phyloP scores from a whole-genome alignment of 1,140 invertebrate genomes.

The Halotydeus destructor region DNA sequence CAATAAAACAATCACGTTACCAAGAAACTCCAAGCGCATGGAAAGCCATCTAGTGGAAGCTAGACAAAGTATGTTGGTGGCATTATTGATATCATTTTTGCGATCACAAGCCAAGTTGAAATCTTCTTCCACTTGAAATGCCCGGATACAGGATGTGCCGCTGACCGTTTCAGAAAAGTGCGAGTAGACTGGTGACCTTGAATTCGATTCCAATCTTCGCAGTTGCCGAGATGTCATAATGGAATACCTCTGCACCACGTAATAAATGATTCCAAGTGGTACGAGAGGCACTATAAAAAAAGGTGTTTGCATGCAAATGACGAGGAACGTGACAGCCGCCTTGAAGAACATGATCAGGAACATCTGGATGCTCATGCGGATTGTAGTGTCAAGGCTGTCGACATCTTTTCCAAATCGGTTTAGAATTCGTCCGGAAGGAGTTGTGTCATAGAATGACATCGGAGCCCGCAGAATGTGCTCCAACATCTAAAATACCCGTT shows the following conservation, averaged over 20 bases:
- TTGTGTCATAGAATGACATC: slow-evolving; percentile 39
- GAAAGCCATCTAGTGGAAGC: slow-evolving; percentile 43
- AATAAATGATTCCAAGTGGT: slow-evolving; percentile 65
- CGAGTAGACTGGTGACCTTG: slow-evolving; percentile 31
- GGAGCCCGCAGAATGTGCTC: slow-evolving; percentile 41
- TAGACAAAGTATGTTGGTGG: slow-evolving; percentile 28
- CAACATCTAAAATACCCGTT: slow-evolving; percentile 39
- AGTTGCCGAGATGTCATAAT: slow-evolving; percentile 30
- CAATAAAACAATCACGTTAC: slow-evolving; percentile 28
- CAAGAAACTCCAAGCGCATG: slow-evolving; percentile 38
- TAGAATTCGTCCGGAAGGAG: slow-evolving; percentile 37
- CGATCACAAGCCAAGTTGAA: slow-evolving; percentile 57
- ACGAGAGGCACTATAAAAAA: slow-evolving; percentile 64
- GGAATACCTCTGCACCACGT: slow-evolving; percentile 30
- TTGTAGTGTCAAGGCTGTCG: slow-evolving; percentile 41
- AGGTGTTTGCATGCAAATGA: slow-evolving; percentile 36
- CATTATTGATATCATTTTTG: slow-evolving; percentile 28
- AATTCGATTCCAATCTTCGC: slow-evolving; percentile 29
- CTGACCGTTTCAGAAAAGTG: slow-evolving; percentile 28
- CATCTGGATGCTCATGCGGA: slow-evolving; percentile 32
- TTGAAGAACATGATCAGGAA: slow-evolving; percentile 29
- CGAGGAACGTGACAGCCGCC: slow-evolving; percentile 63
- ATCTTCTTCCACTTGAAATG: slow-evolving; percentile 51
- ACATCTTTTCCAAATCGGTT: slow-evolving; percentile 43
- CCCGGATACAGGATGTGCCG: slow-evolving; percentile 31